Percentiles rank a stretch among this genome's conserved stretches.
These are phyloP conservation scores for Pterocles gutturalis DNA, from an alignment of 2,113 vertebrate species.

Conservation along the genomic window DNA sequence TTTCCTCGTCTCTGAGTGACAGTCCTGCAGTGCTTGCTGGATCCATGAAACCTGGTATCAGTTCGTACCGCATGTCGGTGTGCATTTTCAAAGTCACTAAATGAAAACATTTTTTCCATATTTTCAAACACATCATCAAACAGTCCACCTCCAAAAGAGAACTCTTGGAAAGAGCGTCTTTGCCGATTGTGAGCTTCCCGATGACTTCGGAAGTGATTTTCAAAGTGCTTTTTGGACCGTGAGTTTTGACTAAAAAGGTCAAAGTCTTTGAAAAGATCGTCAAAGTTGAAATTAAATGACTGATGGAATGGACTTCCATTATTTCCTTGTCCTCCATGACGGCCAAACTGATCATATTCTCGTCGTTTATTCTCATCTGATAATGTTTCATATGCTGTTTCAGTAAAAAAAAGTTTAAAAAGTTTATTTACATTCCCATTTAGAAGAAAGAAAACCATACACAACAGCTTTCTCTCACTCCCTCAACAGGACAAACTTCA, in stretches of 20 bases:
- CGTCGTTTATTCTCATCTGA: constrained; percentile 89
- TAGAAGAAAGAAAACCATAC: background rate
- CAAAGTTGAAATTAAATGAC: constrained; percentile 92
- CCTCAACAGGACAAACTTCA: background rate
- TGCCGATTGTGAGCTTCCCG: constrained; percentile 83
- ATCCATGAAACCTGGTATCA: constrained; percentile 84
- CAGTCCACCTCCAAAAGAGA: constrained; percentile 85
- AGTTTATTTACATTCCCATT: background rate
- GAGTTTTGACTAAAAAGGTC: constrained; percentile 85
- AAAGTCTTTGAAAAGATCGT: constrained; percentile 94
- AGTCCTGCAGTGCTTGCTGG: constrained; percentile 92
- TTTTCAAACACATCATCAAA: constrained; percentile 96
- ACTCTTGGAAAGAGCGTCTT: constrained; percentile 85
- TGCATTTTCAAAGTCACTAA: constrained; percentile 81
- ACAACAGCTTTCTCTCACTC: background rate
- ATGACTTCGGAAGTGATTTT: constrained; percentile 87
- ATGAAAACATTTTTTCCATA: constrained; percentile 97
- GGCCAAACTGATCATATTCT: constrained; percentile 91
- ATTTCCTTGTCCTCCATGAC: constrained; percentile 69
- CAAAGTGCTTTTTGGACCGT: constrained; percentile 90
- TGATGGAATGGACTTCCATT: constrained; percentile 82
- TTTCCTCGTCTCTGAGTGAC: constrained; percentile 95
- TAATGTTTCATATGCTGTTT: constrained; percentile 91
- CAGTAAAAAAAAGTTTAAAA: background rate
- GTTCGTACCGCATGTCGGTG: constrained; percentile 77